Evolutionary conservation across 2,888 invertebrate genomes (phyloP).

Genomic region (Drosophila mimetica): DNA sequence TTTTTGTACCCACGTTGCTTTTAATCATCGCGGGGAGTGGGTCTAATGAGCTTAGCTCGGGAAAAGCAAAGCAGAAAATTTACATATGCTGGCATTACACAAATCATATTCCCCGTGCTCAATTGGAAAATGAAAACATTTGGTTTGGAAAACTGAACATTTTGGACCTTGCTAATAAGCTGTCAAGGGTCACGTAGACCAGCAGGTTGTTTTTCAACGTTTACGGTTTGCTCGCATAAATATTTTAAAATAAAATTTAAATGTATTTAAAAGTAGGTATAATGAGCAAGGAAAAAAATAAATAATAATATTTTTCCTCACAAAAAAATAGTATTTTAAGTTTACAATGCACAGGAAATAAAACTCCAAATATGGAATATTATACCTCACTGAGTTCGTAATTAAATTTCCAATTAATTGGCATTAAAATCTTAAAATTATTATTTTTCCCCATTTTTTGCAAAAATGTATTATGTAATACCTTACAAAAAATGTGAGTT

Average conservation of each 20-base stretch:
- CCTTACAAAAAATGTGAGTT: too few relatives aligned
- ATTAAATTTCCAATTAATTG: too few relatives aligned
- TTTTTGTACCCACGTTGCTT: conserved; percentile 15
- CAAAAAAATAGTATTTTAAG: too few relatives aligned
- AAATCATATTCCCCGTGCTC: conserved; percentile 12
- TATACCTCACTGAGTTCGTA: too few relatives aligned
- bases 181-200: conserved; percentile 5
- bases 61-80: conserved; percentile 20
- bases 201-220: neutral
- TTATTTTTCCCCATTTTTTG: too few relatives aligned
- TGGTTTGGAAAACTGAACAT: neutral
- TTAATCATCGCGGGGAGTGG: conserved; percentile 27
- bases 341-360: too few relatives aligned
- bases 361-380: too few relatives aligned
- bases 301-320: too few relatives aligned
- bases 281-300: neutral
- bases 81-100: conserved; percentile 22
- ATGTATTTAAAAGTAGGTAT: neutral
- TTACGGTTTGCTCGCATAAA: too few relatives aligned
- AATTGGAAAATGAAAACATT: conserved; percentile 16
- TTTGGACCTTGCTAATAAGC: neutral
- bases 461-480: too few relatives aligned
- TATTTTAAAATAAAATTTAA: too few relatives aligned
- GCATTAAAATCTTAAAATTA: too few relatives aligned
- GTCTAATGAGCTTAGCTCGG: conserved; percentile 32